Percentiles rank a stretch among this genome's conserved stretches.
These are phyloP conservation scores for Eumacrocentrus americanus DNA, from an alignment of 2,888 invertebrate genomes.

Conservation along the genomic window DNA sequence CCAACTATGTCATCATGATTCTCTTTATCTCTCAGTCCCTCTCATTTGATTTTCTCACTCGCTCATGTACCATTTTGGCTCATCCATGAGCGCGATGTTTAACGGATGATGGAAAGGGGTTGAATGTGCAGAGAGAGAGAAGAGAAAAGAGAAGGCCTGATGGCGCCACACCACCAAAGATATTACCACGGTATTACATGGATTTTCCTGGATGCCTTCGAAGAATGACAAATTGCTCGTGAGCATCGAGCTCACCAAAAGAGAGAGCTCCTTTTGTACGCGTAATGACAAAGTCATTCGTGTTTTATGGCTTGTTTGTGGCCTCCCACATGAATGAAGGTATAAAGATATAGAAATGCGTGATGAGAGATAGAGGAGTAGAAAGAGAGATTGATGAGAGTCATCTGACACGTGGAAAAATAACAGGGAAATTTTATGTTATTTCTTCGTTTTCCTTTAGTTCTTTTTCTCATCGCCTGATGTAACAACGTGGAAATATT, in stretches of 20 bases:
- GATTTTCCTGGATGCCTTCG: slow-evolving; percentile 30
- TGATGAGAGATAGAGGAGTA: neutral
- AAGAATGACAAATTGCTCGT: slow-evolving; percentile 35
- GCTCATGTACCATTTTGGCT: neutral
- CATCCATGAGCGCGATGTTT: slow-evolving; percentile 10
- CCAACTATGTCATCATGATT: slow-evolving; percentile 13
- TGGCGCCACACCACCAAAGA: slow-evolving; percentile 14
- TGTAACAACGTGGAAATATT: too few species aligned
- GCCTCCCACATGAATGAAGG: neutral
- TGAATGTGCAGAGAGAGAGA: slow-evolving; percentile 3
- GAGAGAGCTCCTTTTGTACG: slow-evolving; percentile 11
- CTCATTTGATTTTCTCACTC: neutral
- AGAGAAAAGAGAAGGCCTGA: slow-evolving; percentile 18
- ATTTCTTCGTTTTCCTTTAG: neutral
- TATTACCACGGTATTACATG: slow-evolving; percentile 33
- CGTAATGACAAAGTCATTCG: slow-evolving; percentile 12
- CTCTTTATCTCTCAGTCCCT: slow-evolving; percentile 8
- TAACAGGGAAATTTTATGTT: neutral
- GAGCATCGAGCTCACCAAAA: slow-evolving; percentile 22
- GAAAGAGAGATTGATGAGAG: neutral
- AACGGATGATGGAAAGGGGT: slow-evolving; percentile 21
- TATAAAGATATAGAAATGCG: neutral
- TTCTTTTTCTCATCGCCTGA: neutral
- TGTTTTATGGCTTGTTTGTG: slow-evolving; percentile 1
- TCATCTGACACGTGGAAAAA: neutral